Base-by-base conservation (phyloP, 2,888 invertebrate species). In the Tillus elongatus region DNA sequence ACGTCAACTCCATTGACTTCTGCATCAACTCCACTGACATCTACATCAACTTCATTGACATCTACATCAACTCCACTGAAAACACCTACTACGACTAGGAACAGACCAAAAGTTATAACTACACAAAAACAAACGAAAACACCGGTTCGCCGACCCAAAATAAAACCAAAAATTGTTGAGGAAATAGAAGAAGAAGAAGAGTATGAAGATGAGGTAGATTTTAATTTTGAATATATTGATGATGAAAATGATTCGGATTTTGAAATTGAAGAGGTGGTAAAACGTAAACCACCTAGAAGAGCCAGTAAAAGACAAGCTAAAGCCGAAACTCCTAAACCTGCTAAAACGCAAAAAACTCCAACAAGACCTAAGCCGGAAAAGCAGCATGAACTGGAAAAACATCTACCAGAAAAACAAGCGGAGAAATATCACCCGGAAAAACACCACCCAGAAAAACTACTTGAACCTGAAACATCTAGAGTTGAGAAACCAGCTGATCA, bases 131-230 rank as follows among this genome's bases (percentile, higher is more conserved):
- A 19, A 19, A 6, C 24, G 24, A 19, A n/a, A n/a, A 6, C 24
- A n/a, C 24, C 24, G 24, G 24, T 6, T 8, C 24, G 24, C n/a
- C 30, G 6, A 29, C 4, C 8, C n/a, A 29, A 29, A 19, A n/a
- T 13, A 37, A 46, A 43, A 37, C 44, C 40, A 13, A 47, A 43
- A 43, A 39, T 43, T 27, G 34, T 39, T 19, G 39, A 33, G 19
- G 43, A 44, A 16, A 37, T 39, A 14, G 24, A 19, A 10, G 50
- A 47, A 15, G 42, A 40, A 9, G 47, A 50, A 29, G 48, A 74
- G 50, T 71, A 72, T 54, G 74, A 72, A 30, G 73, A 73, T 24
- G 72, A 75, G 40, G 70, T 72, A 37, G 72, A 72, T 53, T 67
- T 64, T 47, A 72, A 72, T 41, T 71, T 59, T 29, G 57, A 54